Percentiles rank a stretch among this genome's conserved stretches.
These are phyloP conservation scores for Salminus brasiliensis DNA, from an alignment of 2,113 vertebrate genomes.

Conservation along the genomic window DNA sequence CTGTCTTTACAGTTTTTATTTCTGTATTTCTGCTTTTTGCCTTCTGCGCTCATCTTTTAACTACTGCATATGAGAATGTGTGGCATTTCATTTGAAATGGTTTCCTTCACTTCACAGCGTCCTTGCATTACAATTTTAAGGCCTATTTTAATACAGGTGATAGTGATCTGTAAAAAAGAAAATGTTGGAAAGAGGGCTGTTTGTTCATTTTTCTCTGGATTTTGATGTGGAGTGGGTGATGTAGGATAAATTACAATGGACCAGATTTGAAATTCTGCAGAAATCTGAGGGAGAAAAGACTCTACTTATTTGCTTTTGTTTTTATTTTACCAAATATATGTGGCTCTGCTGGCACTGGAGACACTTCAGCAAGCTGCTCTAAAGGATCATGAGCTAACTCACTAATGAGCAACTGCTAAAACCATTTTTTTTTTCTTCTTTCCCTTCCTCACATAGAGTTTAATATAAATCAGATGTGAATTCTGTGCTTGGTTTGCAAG, in stretches of 20 bases:
- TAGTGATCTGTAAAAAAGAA: conserved; percentile 4
- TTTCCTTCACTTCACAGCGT: conserved; percentile 7
- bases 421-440: neutral
- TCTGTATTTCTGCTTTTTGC: neutral
- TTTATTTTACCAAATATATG: conserved; percentile 77
- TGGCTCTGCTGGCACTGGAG: conserved; percentile 60
- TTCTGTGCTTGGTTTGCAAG: conserved; percentile 2
- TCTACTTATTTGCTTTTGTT: conserved; percentile 49
- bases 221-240: neutral
- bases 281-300: conserved; percentile 19
- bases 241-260: conserved; percentile 45
- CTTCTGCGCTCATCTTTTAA: conserved; percentile 6
- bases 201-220: conserved; percentile 8
- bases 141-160: conserved; percentile 23
- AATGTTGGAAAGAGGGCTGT: conserved; percentile 16
- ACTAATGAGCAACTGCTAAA: conserved; percentile 8
- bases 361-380: conserved; percentile 58
- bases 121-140: conserved; percentile 22
- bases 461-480: neutral
- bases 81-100: conserved; percentile 23
- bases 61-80: conserved; percentile 6
- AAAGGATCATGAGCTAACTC: conserved; percentile 39
- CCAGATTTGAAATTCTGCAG: conserved; percentile 27
- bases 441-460: neutral
- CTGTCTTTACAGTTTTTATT: conserved; percentile 29